Conservation (phyloP, 2,888 invertebrate genomes). For the Scaptomyza caliginosa region DNA sequence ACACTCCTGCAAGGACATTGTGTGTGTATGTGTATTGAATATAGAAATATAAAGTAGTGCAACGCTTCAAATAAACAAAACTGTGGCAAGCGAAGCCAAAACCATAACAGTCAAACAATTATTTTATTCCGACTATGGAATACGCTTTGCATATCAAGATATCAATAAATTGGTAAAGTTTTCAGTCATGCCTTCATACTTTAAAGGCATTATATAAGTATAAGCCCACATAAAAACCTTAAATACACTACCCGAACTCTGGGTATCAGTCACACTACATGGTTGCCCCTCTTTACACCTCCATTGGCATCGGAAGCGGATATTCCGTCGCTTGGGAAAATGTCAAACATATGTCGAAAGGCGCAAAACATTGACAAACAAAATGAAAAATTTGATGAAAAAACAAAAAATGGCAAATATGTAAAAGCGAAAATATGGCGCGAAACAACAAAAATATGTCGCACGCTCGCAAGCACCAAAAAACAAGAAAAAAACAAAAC, state of each 20-base stretch:
- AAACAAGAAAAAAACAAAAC: conserved; percentile 19
- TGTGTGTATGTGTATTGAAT: background rate
- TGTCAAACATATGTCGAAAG: conserved; percentile 76
- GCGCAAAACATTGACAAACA: conserved; percentile 67
- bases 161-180: background rate
- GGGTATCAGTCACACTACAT: conserved; percentile 42
- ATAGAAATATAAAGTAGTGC: conserved; percentile 15
- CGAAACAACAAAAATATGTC: conserved; percentile 58
- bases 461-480: no score
- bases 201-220: no score
- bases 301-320: background rate
- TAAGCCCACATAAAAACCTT: background rate
- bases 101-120: background rate
- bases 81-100: background rate
- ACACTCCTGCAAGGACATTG: conserved; percentile 5
- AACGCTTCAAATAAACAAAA: conserved; percentile 6
- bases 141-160: background rate
- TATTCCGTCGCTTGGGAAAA: conserved; percentile 43
- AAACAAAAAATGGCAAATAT: conserved; percentile 46
- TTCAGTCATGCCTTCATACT: no score
- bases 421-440: conserved; percentile 42
- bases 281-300: background rate
- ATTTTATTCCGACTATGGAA: background rate
- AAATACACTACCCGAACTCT: conserved; percentile 15
- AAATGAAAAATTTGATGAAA: conserved; percentile 72